Conservation (phyloP, 2,888 invertebrate genomes). For the Calliscelio sp. region DNA sequence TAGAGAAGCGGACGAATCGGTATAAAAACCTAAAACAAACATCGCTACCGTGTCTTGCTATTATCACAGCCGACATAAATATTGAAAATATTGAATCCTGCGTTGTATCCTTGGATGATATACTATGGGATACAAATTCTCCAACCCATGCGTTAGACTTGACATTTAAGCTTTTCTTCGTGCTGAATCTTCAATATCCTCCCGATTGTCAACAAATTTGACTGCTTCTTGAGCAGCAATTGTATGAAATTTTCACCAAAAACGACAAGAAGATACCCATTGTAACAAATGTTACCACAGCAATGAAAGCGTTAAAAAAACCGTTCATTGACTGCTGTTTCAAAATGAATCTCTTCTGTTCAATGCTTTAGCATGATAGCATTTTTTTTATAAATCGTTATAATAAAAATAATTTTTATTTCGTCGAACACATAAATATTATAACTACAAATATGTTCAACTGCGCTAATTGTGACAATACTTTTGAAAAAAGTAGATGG, state of each 20-base stretch:
- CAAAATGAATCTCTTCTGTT: no score
- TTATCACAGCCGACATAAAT: no score
- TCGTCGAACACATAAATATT: no score
- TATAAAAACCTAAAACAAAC: no score
- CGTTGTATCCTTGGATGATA: no score
- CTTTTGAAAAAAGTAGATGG: not conserved
- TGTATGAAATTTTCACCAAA: not conserved
- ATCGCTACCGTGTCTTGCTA: no score
- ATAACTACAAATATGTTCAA: conserved; percentile 7
- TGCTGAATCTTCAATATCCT: conserved; percentile 3
- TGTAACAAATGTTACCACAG: not conserved
- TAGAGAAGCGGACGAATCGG: no score
- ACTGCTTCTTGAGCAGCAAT: not conserved
- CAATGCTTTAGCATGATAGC: no score
- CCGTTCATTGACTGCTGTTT: not conserved
- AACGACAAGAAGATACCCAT: conserved; percentile 11
- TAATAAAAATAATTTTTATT: no score
- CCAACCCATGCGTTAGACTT: conserved; percentile 17
- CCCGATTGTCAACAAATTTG: conserved; percentile 10
- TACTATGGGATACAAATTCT: not conserved
- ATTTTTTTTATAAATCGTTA: no score
- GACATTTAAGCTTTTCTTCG: conserved; percentile 25
- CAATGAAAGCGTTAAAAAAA: not conserved
- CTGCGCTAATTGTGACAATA: conserved; percentile 9
- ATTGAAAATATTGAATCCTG: no score